Evolutionary conservation across 2,888 invertebrate genomes (phyloP).

Genomic region (Callosobruchus maculatus): DNA sequence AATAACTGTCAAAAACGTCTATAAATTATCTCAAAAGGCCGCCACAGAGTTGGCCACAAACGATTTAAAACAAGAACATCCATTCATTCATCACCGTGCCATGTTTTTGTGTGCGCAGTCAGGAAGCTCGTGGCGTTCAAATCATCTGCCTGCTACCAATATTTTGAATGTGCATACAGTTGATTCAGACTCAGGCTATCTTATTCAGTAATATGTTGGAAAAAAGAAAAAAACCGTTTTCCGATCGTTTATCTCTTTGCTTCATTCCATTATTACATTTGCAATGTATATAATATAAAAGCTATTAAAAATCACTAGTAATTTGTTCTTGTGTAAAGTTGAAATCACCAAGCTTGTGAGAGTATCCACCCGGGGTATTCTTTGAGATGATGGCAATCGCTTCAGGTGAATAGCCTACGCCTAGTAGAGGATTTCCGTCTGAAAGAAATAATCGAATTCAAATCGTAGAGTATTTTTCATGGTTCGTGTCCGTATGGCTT

Average conservation of each 20-base stretch:
- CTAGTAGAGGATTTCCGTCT: slow-evolving; percentile 47
- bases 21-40: too few species aligned
- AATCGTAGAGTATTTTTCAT: background rate
- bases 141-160: too few species aligned
- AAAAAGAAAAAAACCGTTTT: background rate
- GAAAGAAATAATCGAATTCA: slow-evolving; percentile 19
- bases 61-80: too few species aligned
- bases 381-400: slow-evolving; percentile 28
- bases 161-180: too few species aligned
- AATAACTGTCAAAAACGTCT: too few species aligned
- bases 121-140: too few species aligned
- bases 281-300: background rate
- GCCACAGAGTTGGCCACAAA: too few species aligned
- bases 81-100: too few species aligned
- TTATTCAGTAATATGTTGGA: too few species aligned
- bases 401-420: slow-evolving; percentile 40
- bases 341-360: slow-evolving; percentile 44
- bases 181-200: too few species aligned
- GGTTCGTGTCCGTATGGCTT: too few species aligned
- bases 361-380: slow-evolving; percentile 47
- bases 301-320: background rate
- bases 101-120: too few species aligned
- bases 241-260: background rate
- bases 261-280: slow-evolving; percentile 1
- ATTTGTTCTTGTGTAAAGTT: background rate